phyloP scores from a whole-genome alignment of 1,140 invertebrate genomes.

The Magallana gigas region DNA sequence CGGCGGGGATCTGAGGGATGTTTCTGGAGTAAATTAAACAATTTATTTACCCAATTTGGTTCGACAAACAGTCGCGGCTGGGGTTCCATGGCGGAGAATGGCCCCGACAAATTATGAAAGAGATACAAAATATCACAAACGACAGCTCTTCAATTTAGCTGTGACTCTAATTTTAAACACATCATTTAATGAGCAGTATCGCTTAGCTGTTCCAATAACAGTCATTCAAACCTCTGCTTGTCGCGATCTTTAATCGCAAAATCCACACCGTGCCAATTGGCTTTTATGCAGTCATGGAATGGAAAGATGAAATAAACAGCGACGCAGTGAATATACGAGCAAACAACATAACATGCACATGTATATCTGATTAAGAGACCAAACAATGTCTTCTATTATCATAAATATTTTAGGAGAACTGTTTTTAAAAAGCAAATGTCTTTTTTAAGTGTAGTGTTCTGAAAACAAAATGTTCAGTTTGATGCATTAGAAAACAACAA shows the following conservation, averaged over 20 bases:
- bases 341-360: no score
- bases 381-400: no score
- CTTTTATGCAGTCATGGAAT: neutral
- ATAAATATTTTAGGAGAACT: no score
- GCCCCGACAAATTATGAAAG: constrained; percentile 13
- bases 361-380: no score
- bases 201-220: neutral
- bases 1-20: constrained; percentile 15
- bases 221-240: neutral
- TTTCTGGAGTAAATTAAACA: constrained; percentile 26
- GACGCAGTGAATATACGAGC: no score
- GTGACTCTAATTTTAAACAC: constrained; percentile 34
- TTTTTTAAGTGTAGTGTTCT: no score
- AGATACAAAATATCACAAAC: constrained; percentile 24
- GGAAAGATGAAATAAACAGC: neutral
- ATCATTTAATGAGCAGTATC: constrained; percentile 8
- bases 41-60: constrained; percentile 37
- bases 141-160: neutral
- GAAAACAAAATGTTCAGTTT: no score
- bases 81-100: neutral
- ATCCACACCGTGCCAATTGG: neutral
- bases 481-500: no score
- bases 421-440: no score
- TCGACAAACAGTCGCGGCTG: constrained; percentile 8
- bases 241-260: constrained; percentile 5